phyloP scores from a whole-genome alignment of 2,888 invertebrate species.

The Drosophila antonietae region DNA sequence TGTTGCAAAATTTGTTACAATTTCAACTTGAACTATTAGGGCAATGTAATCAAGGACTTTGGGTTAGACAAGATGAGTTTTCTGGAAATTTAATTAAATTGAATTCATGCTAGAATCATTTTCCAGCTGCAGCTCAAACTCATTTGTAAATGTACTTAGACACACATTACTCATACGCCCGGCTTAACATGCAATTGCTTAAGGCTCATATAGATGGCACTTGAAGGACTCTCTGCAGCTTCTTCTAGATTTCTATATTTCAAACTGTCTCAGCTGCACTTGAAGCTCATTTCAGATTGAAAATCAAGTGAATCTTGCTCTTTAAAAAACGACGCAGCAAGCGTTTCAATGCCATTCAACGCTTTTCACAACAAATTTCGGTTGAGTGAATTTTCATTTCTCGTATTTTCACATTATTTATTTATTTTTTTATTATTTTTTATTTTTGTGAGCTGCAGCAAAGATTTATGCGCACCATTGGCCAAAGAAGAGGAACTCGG shows the following conservation, averaged over 20 bases:
- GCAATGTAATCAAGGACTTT: neutral
- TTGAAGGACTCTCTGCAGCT: neutral
- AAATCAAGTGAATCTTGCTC: neutral
- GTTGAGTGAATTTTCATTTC: slow-evolving; percentile 4
- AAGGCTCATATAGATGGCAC: neutral
- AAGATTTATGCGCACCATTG: slow-evolving; percentile 31
- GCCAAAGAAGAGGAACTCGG: slow-evolving; percentile 12
- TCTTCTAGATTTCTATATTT: neutral
- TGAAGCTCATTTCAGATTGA: slow-evolving; percentile 27
- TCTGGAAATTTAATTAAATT: too few species aligned
- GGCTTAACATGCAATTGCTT: slow-evolving; percentile 2
- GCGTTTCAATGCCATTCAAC: slow-evolving; percentile 48
- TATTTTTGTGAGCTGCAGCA: neutral
- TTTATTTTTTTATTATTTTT: neutral
- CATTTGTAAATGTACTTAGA: slow-evolving; percentile 1
- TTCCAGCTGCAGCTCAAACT: neutral
- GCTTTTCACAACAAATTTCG: slow-evolving; percentile 33
- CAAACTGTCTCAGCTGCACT: slow-evolving; percentile 9
- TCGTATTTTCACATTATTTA: neutral
- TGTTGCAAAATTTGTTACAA: slow-evolving; percentile 17
- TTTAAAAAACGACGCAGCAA: neutral
- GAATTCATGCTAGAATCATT: neutral
- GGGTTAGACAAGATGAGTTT: neutral
- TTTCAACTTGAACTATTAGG: neutral
- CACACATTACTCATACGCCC: slow-evolving; percentile 8